Conservation (phyloP, 2,888 invertebrate species). For the Mellilla xanthometata region DNA sequence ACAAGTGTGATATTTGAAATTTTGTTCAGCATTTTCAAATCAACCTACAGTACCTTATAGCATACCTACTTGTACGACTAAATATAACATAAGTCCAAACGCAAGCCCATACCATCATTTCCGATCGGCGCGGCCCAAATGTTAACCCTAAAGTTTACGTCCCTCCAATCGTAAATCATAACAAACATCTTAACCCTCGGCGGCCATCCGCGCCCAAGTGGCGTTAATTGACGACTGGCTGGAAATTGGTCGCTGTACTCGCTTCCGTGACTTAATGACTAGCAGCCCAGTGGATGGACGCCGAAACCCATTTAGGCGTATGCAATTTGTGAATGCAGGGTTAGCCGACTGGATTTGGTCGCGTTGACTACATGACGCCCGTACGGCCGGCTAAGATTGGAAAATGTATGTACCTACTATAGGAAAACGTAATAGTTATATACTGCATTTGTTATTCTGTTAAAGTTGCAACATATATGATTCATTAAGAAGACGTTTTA, state of each 20-base stretch:
- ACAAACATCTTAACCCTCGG: slow-evolving; percentile 78
- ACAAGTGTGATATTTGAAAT: no score
- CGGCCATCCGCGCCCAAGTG: slow-evolving; percentile 59
- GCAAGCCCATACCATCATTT: slow-evolving; percentile 14
- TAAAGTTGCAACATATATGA: no score
- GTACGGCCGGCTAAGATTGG: no score
- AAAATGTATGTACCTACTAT: no score
- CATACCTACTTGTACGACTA: no score
- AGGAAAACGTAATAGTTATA: no score
- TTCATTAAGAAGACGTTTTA: no score
- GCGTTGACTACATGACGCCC: slow-evolving; percentile 23
- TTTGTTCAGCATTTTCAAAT: no score
- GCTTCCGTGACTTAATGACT: slow-evolving; percentile 81
- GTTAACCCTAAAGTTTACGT: slow-evolving; percentile 23
- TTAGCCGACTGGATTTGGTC: slow-evolving; percentile 60
- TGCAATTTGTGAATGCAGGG: slow-evolving; percentile 76
- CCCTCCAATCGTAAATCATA: slow-evolving; percentile 68
- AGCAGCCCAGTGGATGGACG: slow-evolving; percentile 73
- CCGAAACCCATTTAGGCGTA: slow-evolving; percentile 76
- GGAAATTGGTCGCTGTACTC: slow-evolving; percentile 79
- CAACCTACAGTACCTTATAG: no score
- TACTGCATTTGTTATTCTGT: no score
- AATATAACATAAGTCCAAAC: slow-evolving; percentile 2
- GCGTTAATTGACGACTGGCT: slow-evolving; percentile 76
- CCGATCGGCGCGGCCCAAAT: slow-evolving; percentile 18